Evolutionary conservation across 92 coral and sea anemone genomes (phyloP).

Genomic region (Phenganax stokvisi): DNA sequence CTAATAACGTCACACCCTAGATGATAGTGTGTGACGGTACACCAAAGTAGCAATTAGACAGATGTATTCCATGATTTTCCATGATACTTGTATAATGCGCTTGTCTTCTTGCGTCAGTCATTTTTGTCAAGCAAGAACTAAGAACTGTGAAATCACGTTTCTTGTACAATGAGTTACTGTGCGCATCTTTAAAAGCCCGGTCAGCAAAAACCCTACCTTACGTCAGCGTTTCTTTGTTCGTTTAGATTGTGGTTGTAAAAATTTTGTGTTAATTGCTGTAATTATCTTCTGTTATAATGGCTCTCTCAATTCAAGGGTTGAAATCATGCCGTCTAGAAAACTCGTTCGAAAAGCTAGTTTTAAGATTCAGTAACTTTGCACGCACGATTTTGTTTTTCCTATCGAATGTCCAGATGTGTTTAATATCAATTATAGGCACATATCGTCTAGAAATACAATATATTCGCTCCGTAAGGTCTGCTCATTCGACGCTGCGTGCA

Average conservation of each 20-base stretch:
- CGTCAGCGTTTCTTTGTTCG: too few species aligned
- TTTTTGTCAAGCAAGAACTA: too few species aligned
- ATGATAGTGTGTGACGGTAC: too few species aligned
- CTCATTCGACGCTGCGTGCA: not conserved
- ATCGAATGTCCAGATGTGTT: slow-evolving; percentile 6
- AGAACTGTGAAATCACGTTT: too few species aligned
- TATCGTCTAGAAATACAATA: slow-evolving; percentile 11
- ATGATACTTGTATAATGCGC: too few species aligned
- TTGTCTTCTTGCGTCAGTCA: too few species aligned
- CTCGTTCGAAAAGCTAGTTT: not conserved
- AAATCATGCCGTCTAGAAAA: not conserved
- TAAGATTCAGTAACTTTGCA: not conserved
- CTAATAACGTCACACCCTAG: too few species aligned
- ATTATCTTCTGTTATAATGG: not conserved
- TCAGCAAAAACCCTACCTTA: too few species aligned
- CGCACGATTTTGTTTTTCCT: not conserved
- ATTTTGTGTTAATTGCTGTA: not conserved
- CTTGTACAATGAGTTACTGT: too few species aligned
- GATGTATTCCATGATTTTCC: too few species aligned
- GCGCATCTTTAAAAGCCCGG: too few species aligned
- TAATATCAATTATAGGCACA: not conserved
- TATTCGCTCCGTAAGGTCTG: not conserved
- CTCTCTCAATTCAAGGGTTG: not conserved
- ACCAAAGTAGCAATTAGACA: too few species aligned
- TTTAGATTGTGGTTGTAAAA: not conserved